These are phyloP conservation scores for Hyppa rectilinea DNA, from an alignment of 2,888 invertebrate genomes.

Conservation along the genomic window DNA sequence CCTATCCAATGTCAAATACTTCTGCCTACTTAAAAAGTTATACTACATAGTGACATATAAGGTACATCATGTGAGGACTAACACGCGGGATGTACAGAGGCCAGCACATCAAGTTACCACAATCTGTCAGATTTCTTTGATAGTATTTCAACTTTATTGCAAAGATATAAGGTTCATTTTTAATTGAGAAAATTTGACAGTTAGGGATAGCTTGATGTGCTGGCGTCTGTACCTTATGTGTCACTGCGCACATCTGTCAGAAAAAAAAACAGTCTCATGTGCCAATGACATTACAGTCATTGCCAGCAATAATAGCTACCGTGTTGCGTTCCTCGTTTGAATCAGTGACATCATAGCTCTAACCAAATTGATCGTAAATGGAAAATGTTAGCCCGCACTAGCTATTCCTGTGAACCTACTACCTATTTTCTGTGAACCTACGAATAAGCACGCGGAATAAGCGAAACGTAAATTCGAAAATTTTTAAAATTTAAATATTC, in stretches of 20 bases:
- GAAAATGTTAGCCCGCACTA: not conserved
- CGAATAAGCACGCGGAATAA: not conserved
- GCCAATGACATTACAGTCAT: not conserved
- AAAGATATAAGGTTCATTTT: no score
- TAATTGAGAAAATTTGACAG: no score
- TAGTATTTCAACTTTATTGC: no score
- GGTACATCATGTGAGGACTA: no score
- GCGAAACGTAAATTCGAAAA: no score
- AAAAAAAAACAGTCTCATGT: not conserved
- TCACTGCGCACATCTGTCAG: not conserved
- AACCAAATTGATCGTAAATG: not conserved
- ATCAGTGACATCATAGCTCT: not conserved
- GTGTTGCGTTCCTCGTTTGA: conserved; percentile 12
- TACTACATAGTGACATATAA: no score
- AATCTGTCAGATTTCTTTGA: no score
- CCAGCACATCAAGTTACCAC: no score
- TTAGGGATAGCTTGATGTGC: no score
- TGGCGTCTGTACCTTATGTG: no score
- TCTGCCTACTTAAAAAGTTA: not conserved
- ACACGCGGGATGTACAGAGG: no score
- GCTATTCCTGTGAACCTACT: not conserved
- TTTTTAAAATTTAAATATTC: not conserved
- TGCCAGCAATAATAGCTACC: not conserved
- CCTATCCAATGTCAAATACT: not conserved
- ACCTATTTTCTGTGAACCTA: no score